Evolutionary conservation across 2,113 vertebrate genomes (phyloP).

Genomic region (Sceloporus undulatus): DNA sequence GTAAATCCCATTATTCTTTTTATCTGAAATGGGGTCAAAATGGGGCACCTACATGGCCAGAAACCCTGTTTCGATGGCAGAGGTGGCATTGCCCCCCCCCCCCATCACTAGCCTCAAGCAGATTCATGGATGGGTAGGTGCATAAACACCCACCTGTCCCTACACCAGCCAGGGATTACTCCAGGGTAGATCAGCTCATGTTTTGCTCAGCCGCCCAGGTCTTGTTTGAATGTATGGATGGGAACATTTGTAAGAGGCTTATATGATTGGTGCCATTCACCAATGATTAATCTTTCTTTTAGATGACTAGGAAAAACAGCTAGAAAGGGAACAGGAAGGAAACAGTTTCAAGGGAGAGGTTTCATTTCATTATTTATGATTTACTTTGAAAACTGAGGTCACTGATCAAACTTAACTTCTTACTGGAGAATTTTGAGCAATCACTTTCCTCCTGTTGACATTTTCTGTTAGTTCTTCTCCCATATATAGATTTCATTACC

Average conservation of each 20-base stretch:
- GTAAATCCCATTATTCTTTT: too few species aligned
- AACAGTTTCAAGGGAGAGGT: background rate
- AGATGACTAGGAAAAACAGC: background rate
- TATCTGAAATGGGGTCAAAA: too few species aligned
- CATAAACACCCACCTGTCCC: too few species aligned
- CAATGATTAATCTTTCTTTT: background rate
- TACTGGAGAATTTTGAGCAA: constrained; percentile 11
- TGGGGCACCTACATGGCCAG: too few species aligned
- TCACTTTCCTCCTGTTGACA: constrained; percentile 1
- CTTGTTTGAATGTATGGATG: background rate
- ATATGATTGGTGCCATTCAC: background rate
- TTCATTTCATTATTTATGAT: constrained; percentile 15
- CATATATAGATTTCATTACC: background rate
- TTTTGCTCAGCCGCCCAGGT: too few species aligned
- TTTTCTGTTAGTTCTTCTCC: background rate
- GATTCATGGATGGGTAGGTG: too few species aligned
- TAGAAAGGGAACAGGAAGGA: background rate
- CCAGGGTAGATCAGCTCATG: background rate
- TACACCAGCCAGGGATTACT: background rate
- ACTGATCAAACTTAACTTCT: constrained; percentile 2
- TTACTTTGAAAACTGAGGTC: constrained; percentile 25
- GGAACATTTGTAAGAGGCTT: background rate
- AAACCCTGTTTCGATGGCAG: too few species aligned
- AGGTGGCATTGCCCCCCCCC: too few species aligned
- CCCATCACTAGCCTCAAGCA: too few species aligned